A percentile compares a stretch with the other conserved stretches of the same genome.
phyloP scores from a whole-genome alignment of 1,140 invertebrate species.

The Platyura marginata region DNA sequence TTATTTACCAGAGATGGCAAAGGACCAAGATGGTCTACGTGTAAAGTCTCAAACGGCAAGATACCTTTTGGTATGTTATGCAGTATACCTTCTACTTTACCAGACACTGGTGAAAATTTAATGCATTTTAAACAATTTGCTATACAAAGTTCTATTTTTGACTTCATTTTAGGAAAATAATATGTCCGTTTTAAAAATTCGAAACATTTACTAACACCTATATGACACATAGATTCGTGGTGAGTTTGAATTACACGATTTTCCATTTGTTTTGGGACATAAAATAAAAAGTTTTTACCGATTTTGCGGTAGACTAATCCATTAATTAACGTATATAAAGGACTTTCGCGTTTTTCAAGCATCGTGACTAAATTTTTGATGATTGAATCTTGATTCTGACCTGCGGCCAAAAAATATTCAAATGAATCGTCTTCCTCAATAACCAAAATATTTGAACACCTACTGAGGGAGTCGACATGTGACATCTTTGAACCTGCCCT shows the following conservation, averaged over 20 bases:
- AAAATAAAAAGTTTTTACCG: constrained; percentile 15
- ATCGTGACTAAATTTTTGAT: constrained; percentile 2
- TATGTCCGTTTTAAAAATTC: constrained; percentile 9
- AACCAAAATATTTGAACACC: constrained; percentile 4
- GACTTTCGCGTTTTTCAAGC: constrained; percentile 1
- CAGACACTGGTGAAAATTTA: constrained; percentile 8
- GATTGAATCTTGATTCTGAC: constrained; percentile 4
- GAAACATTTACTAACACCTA: constrained; percentile 10
- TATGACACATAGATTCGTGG: constrained; percentile 13
- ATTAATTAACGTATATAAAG: constrained; percentile 1
- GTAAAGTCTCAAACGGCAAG: constrained; percentile 11
- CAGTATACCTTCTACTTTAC: constrained; percentile 11
- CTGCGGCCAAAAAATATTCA: constrained; percentile 5
- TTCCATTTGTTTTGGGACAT: constrained; percentile 12
- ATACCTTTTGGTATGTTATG: constrained; percentile 12
- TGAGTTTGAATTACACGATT: constrained; percentile 6
- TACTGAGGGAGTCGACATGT: constrained; percentile 14
- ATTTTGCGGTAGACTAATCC: constrained; percentile 12
- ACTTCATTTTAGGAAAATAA: constrained; percentile 13
- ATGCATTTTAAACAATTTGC: constrained; percentile 14
- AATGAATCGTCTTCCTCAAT: constrained; percentile 3
- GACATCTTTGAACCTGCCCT: constrained; percentile 13
- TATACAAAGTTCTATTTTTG: constrained; percentile 9
- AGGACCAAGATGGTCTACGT: constrained; percentile 16
- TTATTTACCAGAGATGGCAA: constrained; percentile 11